These are phyloP conservation scores for Muntiacus muntjak DNA, from an alignment of 2,113 vertebrate genomes.

Conservation along the genomic window DNA sequence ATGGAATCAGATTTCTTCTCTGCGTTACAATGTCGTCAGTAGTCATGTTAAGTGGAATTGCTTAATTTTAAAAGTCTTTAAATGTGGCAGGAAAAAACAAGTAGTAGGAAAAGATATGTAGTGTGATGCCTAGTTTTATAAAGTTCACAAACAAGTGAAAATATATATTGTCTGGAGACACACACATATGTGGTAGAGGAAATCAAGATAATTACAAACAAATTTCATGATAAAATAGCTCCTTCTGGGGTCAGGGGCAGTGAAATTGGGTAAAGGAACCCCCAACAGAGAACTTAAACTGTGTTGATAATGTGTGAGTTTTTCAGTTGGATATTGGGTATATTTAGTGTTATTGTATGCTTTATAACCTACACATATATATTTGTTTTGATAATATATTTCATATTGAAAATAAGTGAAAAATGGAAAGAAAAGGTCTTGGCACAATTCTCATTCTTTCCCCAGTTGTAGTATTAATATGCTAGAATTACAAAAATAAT, in stretches of 20 bases:
- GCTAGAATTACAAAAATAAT: constrained; percentile 3
- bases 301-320: background rate
- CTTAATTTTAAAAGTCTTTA: background rate
- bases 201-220: background rate
- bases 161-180: background rate
- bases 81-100: background rate
- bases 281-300: background rate
- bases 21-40: background rate
- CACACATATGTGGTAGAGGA: background rate
- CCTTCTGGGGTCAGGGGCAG: background rate
- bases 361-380: background rate
- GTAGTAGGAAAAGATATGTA: background rate
- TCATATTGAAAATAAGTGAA: background rate
- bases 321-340: background rate
- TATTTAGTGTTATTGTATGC: background rate
- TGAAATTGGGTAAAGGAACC: background rate
- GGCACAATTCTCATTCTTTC: background rate
- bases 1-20: background rate
- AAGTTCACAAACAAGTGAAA: background rate
- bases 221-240: background rate
- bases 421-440: background rate
- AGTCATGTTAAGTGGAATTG: background rate
- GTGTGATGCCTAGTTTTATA: background rate
- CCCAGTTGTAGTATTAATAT: background rate
- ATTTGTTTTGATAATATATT: background rate